phyloP scores from a whole-genome alignment of 2,113 vertebrate genomes.

The Isurus oxyrinchus region DNA sequence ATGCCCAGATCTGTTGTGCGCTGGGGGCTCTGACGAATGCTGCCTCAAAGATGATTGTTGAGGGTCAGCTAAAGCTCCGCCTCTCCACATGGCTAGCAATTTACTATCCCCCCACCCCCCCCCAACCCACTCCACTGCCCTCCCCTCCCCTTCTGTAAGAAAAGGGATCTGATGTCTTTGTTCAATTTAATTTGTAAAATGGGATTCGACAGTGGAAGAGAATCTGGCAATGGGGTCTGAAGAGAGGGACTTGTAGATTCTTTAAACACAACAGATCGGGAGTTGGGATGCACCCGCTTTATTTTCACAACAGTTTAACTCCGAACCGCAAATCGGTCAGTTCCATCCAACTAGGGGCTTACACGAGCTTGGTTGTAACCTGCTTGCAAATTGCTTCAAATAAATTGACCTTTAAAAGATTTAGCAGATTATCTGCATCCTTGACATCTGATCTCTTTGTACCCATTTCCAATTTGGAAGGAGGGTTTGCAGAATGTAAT shows the following conservation, averaged over 20 bases:
- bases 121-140: too few species aligned
- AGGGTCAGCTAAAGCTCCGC: not conserved
- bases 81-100: not conserved
- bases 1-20: not conserved
- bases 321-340: not conserved
- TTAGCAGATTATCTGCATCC: constrained; percentile 35
- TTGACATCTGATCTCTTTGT: constrained; percentile 38
- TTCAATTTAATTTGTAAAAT: not conserved
- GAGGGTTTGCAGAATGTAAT: constrained; percentile 28
- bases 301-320: not conserved
- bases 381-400: constrained; percentile 34
- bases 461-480: constrained; percentile 20
- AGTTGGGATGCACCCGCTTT: not conserved
- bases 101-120: not conserved
- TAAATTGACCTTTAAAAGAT: constrained; percentile 35
- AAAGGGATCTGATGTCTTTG: not conserved
- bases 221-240: not conserved
- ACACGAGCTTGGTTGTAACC: not conserved
- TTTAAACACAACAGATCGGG: not conserved
- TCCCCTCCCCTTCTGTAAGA: not conserved
- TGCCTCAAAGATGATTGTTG: not conserved
- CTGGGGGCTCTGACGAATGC: not conserved
- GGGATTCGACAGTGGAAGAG: not conserved
- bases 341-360: not conserved
- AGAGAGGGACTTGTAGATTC: not conserved